Evolutionary conservation across 2,113 vertebrate genomes (phyloP).

Genomic region (Oceanodroma tethys): DNA sequence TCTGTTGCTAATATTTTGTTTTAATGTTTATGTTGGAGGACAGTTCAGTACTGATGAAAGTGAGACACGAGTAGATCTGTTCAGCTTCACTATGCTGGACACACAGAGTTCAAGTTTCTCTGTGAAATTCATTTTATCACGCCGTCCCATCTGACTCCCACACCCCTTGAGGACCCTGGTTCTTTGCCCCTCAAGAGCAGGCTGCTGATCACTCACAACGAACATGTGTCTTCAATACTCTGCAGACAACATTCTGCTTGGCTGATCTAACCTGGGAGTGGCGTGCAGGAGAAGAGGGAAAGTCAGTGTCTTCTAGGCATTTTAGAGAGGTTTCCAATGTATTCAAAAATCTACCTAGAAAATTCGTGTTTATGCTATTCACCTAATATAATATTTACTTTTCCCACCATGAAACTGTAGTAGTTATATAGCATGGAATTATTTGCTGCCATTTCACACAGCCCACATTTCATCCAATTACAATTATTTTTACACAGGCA

Average conservation of each 20-base stretch:
- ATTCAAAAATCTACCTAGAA: neutral
- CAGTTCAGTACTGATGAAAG: neutral
- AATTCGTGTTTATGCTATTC: neutral
- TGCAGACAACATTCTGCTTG: neutral
- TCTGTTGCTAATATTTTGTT: neutral
- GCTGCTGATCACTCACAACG: neutral
- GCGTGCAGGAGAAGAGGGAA: neutral
- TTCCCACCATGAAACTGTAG: neutral
- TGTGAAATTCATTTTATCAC: neutral
- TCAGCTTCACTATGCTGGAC: neutral
- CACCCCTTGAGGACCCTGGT: neutral
- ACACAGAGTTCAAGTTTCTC: neutral
- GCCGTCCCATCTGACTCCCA: neutral
- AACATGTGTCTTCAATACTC: neutral
- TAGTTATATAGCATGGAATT: neutral
- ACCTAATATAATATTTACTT: neutral
- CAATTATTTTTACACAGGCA: neutral
- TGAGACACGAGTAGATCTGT: neutral
- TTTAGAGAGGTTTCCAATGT: neutral
- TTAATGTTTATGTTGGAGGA: neutral
- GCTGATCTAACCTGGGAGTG: neutral
- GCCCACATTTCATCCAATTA: neutral
- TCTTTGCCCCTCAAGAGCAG: neutral
- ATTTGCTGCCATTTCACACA: neutral
- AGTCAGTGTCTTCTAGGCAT: neutral